Evolutionary conservation across 2,797 vertebrate genomes (phyloP), one percentile per base, ranked within the genome.

Genomic region (Pseudochromis fuscus): DNA sequence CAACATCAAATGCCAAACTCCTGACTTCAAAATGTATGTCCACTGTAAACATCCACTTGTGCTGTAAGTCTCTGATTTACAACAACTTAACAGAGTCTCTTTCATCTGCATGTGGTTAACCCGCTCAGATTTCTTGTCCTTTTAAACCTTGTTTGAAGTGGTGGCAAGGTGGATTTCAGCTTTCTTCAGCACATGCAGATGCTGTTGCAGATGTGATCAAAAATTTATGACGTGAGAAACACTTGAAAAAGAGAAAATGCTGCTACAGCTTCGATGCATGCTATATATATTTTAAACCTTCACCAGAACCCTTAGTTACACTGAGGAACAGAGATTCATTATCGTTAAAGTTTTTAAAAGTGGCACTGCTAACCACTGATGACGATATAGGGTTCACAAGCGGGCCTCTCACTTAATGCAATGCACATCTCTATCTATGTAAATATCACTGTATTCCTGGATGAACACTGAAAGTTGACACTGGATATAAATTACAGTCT

Each of bases 201-300:
- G 37, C 44, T 25, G 27, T 61, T 65, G 52, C 38, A 63, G 55
- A 33, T 33, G 46, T 59, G 10, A 71, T 87, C 0, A 81, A 85
- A 76, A 63, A 72, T 50, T 59, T 1, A 81, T 81, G 38, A 50
- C 16, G 64, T 48, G 27, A 69, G 60, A 65, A 76, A 61, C 71
- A 67, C 19, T 52, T n/a, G n/a, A n/a, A 44, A 78, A 83, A 51
- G 70, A 40, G 51, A 58, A 68, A 65, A 70, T 62, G 55, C 51
- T 57, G 59, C 64, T 23, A 16, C 15, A 46, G 37, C 33, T 73
- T 50, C 15, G 19, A 51, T 37, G 28, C 60, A 15, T 46, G 45
- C 49, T 31, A 18, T 27, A 2, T 42, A 15, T 25, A 4, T 52
- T 28, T 37, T 50, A 21, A 23, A 53, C 6, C 19, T 25, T 15